phyloP scores from a whole-genome alignment of 2,113 vertebrate species.

The Poicephalus gulielmi region DNA sequence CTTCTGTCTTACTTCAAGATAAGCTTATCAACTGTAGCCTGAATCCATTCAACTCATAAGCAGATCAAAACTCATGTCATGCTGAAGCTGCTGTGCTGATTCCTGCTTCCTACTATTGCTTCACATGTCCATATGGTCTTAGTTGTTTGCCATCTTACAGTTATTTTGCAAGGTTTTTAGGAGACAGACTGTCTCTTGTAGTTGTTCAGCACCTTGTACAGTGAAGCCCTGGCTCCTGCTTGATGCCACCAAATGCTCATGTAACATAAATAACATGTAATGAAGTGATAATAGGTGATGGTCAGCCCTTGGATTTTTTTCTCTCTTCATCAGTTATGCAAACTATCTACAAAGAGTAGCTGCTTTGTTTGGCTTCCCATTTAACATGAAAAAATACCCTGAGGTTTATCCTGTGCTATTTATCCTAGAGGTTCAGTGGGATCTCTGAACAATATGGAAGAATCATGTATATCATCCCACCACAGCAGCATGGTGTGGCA shows the following conservation, averaged over 20 bases:
- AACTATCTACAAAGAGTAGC: not conserved
- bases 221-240: not conserved
- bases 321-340: not conserved
- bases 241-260: not conserved
- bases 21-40: conserved; percentile 53
- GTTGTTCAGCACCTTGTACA: not conserved
- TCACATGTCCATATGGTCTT: not conserved
- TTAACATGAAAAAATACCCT: not conserved
- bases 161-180: not conserved
- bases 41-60: conserved; percentile 27
- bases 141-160: conserved; percentile 1
- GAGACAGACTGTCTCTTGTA: not conserved
- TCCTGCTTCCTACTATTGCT: not conserved
- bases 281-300: not conserved
- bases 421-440: not conserved
- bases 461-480: not conserved
- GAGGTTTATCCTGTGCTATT: not conserved
- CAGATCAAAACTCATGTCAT: not conserved
- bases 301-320: not conserved
- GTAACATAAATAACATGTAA: not conserved
- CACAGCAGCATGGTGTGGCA: not conserved
- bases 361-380: not conserved
- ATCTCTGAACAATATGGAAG: not conserved
- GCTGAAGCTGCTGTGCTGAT: not conserved
- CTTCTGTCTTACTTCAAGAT: conserved; percentile 67